These are phyloP conservation scores for Halichoerus grypus DNA, from an alignment of 2,113 vertebrate species.

Conservation along the genomic window DNA sequence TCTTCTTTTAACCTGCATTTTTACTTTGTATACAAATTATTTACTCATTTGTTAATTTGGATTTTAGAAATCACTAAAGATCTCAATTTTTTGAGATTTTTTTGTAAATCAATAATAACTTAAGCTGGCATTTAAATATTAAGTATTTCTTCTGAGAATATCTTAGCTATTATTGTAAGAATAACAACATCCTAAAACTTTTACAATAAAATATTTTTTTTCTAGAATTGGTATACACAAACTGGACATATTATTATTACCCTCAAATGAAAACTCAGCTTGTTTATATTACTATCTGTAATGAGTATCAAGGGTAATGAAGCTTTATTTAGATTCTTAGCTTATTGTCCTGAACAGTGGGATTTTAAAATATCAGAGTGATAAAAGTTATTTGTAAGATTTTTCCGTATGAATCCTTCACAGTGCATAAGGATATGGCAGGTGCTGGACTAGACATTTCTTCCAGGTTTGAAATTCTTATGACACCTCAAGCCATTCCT, in stretches of 20 bases:
- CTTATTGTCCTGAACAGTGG: background rate
- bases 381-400: background rate
- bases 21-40: background rate
- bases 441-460: background rate
- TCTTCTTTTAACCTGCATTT: background rate
- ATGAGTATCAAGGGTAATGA: background rate
- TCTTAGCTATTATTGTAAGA: background rate
- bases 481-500: background rate
- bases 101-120: background rate
- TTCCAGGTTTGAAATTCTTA: conserved; percentile 33
- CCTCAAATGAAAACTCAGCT: background rate
- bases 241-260: background rate
- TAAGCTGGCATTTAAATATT: background rate
- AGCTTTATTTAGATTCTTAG: background rate
- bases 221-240: background rate
- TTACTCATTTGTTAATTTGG: background rate
- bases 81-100: background rate
- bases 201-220: background rate
- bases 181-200: background rate
- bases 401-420: background rate
- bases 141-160: background rate
- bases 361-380: background rate
- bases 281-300: background rate
- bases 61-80: background rate
- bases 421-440: background rate